Percentiles rank a stretch among this genome's conserved stretches.
Evolutionary conservation across 2,113 vertebrate species (phyloP).

Genomic region (Andinoacara biseriatus): DNA sequence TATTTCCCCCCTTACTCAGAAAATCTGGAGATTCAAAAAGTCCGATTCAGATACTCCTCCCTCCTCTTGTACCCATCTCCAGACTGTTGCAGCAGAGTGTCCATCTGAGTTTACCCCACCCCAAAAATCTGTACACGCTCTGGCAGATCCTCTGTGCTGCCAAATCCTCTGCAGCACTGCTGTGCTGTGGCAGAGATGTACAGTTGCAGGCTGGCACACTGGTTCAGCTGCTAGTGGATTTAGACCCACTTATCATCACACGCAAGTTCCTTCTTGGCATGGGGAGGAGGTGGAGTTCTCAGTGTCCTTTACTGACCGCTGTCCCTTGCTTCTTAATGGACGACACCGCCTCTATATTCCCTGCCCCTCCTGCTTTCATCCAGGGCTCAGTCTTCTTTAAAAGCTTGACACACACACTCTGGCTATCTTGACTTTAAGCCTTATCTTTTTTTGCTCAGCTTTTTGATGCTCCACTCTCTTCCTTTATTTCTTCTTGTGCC

Average conservation of each 20-base stretch:
- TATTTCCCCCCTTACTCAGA: conserved; percentile 1
- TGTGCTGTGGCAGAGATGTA: conserved; percentile 47
- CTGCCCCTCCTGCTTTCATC: conserved; percentile 38
- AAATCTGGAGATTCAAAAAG: conserved; percentile 41
- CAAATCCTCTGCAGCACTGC: conserved; percentile 74
- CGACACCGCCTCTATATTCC: conserved; percentile 16
- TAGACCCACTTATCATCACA: conserved; percentile 53
- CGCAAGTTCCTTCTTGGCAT: conserved; percentile 59
- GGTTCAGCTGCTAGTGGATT: conserved; percentile 60
- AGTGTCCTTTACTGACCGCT: conserved; percentile 72
- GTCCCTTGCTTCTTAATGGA: conserved; percentile 52
- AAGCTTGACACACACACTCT: conserved; percentile 30
- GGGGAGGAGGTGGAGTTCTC: conserved; percentile 62
- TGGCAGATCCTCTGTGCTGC: conserved; percentile 56
- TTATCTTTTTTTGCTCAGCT: not conserved
- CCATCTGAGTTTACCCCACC: conserved; percentile 44
- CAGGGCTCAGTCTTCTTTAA: conserved; percentile 40
- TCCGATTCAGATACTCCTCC: conserved; percentile 24
- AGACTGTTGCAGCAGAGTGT: conserved; percentile 42
- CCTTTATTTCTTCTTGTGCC: not conserved
- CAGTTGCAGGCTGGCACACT: conserved; percentile 57
- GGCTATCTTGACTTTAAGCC: conserved; percentile 6
- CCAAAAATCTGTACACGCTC: conserved; percentile 42
- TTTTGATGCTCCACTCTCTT: conserved; percentile 1
- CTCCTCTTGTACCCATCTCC: conserved; percentile 42